phyloP scores from a whole-genome alignment of 2,113 vertebrate species.

The Pterophyllum scalare region DNA sequence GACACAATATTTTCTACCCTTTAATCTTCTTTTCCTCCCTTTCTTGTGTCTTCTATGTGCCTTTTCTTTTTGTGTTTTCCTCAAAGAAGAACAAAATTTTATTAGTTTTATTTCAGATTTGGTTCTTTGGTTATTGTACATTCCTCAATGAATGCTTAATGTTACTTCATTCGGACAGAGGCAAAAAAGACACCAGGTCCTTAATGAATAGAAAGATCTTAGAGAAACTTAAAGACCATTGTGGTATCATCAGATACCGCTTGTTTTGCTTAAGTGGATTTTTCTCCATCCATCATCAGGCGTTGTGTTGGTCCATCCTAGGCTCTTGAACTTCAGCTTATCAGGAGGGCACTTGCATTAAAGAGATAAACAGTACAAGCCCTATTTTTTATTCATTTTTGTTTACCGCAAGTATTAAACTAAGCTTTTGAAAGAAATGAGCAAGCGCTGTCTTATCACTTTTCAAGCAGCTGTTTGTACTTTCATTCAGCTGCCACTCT shows the following conservation, averaged over 20 bases:
- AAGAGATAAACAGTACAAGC: slow-evolving; percentile 8
- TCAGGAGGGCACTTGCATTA: background rate
- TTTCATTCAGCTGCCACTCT: background rate
- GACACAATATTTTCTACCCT: background rate
- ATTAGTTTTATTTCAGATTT: slow-evolving; percentile 2
- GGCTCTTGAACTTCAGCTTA: background rate
- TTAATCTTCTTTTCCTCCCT: background rate
- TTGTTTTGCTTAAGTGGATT: background rate
- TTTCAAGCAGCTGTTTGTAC: background rate
- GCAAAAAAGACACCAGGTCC: background rate
- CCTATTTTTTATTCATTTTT: slow-evolving; percentile 1
- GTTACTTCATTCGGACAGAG: background rate
- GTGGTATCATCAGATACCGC: background rate
- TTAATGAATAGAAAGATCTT: background rate
- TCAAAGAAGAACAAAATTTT: background rate
- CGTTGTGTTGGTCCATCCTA: background rate
- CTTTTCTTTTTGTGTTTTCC: background rate
- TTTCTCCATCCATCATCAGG: background rate
- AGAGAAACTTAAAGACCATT: background rate
- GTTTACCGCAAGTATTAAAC: background rate
- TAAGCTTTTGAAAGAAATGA: background rate
- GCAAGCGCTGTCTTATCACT: background rate
- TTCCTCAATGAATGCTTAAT: background rate
- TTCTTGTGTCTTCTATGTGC: background rate
- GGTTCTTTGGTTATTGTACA: background rate